Conservation (phyloP, 2,888 invertebrate species). For the Drosophila cracens region DNA sequence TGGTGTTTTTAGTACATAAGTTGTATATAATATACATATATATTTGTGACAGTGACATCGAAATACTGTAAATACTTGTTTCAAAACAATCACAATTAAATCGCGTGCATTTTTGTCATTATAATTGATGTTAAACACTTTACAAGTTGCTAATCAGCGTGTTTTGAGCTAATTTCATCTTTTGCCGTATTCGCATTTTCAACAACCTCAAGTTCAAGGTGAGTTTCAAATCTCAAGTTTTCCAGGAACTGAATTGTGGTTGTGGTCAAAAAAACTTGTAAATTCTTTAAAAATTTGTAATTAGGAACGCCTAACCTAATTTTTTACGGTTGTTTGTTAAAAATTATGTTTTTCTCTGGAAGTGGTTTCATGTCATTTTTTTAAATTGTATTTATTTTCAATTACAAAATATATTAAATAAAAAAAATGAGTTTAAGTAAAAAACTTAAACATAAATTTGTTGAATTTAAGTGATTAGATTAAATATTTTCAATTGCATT, state of each 20-base stretch:
- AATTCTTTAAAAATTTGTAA: not conserved
- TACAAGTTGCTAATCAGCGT: conserved; percentile 34
- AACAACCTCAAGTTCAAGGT: conserved; percentile 64
- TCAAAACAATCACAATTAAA: conserved; percentile 6
- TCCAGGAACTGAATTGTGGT: conserved; percentile 1
- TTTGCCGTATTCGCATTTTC: conserved; percentile 50
- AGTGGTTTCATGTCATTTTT: not conserved
- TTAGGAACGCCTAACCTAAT: not conserved
- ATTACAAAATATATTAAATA: not conserved
- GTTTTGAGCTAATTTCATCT: conserved; percentile 63
- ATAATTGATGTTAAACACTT: conserved; percentile 23
- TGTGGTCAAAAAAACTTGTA: not conserved
- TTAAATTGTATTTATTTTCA: not conserved
- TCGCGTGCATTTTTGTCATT: conserved; percentile 33
- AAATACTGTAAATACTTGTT: conserved; percentile 25
- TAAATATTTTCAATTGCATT: not conserved
- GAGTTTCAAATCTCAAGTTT: conserved; percentile 40
- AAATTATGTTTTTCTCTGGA: not conserved
- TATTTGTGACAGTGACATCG: conserved; percentile 47
- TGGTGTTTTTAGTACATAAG: conserved; percentile 7
- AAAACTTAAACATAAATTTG: not conserved
- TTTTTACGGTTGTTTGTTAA: not conserved
- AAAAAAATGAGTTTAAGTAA: not conserved
- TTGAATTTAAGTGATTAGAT: not conserved
- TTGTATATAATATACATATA: conserved; percentile 12